These are phyloP conservation scores for Agraylea sexmaculata DNA, from an alignment of 1,140 invertebrate species.

Conservation along the genomic window DNA sequence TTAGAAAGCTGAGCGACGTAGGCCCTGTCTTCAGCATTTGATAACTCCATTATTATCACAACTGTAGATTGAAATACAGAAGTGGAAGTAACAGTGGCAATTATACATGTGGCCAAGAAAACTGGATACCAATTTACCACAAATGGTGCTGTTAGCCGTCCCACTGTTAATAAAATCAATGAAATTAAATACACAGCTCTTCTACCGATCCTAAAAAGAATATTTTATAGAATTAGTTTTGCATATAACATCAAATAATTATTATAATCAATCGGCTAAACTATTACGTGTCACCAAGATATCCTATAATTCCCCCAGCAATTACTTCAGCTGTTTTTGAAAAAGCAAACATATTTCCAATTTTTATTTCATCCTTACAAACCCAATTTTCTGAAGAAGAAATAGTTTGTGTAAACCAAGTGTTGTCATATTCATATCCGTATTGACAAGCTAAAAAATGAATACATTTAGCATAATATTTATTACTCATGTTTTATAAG, in stretches of 20 bases:
- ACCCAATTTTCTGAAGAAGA: constrained; percentile 42
- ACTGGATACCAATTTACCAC: constrained; percentile 31
- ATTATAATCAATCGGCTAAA: constrained; percentile 3
- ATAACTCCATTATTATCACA: constrained; percentile 38
- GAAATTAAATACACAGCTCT: constrained; percentile 36
- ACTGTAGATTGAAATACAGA: constrained; percentile 39
- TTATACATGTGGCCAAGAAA: constrained; percentile 34
- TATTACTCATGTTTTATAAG: too few species aligned
- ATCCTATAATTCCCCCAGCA: constrained; percentile 40
- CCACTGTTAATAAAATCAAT: constrained; percentile 30
- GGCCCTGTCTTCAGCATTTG: constrained; percentile 18
- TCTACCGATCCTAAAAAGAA: constrained; percentile 35
- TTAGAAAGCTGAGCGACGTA: constrained; percentile 16
- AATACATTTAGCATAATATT: background rate
- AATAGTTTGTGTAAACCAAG: constrained; percentile 37
- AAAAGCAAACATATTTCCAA: constrained; percentile 39
- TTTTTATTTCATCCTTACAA: constrained; percentile 38
- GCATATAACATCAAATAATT: constrained; percentile 14
- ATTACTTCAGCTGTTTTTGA: constrained; percentile 39
- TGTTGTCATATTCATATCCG: constrained; percentile 42
- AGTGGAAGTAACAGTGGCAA: constrained; percentile 32
- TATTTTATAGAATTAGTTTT: background rate
- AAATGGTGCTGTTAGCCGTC: constrained; percentile 32
- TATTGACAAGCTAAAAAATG: constrained; percentile 32
- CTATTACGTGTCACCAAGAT: constrained; percentile 43